These are phyloP conservation scores for Cathartes aura DNA, from an alignment of 2,113 vertebrate species.

Conservation along the genomic window DNA sequence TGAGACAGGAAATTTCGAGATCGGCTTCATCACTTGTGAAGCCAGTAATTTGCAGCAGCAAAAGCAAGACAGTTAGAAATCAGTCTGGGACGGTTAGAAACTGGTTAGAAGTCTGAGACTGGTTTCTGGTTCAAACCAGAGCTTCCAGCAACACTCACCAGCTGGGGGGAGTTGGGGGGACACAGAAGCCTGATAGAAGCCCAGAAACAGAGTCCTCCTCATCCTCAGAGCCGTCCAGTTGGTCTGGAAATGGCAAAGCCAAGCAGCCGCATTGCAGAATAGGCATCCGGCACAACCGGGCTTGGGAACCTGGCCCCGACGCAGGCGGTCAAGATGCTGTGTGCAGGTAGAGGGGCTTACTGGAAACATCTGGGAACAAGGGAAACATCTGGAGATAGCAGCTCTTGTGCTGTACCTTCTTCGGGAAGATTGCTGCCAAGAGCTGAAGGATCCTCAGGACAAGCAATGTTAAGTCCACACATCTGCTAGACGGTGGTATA, in stretches of 20 bases:
- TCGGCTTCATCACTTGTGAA: not conserved
- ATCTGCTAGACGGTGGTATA: not conserved
- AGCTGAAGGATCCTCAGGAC: not conserved
- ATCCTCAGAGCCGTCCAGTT: not conserved
- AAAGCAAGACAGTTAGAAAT: not conserved
- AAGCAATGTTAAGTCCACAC: not conserved
- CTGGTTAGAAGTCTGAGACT: not conserved
- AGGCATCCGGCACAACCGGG: accelerated
- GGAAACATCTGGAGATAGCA: not conserved
- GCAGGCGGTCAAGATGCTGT: accelerated
- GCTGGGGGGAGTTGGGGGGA: not conserved
- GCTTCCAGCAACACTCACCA: not conserved
- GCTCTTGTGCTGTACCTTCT: not conserved
- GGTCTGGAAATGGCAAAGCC: not conserved
- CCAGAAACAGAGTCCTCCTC: not conserved
- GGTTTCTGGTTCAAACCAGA: not conserved
- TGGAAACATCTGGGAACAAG: not conserved
- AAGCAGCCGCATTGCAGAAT: accelerated
- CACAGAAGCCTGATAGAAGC: not conserved
- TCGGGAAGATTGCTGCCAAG: accelerated
- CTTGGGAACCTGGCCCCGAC: not conserved
- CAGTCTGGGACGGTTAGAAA: not conserved
- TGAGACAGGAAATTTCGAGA: too few relatives aligned
- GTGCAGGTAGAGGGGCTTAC: not conserved
- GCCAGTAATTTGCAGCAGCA: not conserved